Percentiles rank a stretch among this genome's conserved stretches.
Conservation (phyloP, 1,140 invertebrate genomes). For the Archivesica marissinica region DNA sequence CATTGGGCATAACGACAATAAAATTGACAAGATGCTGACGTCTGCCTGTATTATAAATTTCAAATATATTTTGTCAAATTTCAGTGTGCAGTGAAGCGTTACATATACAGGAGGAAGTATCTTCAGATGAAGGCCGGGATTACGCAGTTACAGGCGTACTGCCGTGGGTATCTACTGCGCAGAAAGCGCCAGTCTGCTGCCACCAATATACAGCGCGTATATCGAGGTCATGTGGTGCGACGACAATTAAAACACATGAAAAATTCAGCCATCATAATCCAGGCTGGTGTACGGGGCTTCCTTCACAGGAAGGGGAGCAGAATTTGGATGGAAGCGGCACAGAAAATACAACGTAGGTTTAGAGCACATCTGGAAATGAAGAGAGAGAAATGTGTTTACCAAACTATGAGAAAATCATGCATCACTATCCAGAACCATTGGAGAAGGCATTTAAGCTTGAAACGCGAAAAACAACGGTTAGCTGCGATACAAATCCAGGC, state of each 20-base stretch:
- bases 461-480: conserved; percentile 35
- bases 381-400: not conserved
- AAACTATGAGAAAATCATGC: conserved; percentile 19
- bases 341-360: conserved; percentile 59
- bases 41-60: no score
- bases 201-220: conserved; percentile 65
- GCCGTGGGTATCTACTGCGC: conserved; percentile 49
- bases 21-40: no score
- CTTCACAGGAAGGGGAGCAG: not conserved
- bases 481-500: conserved; percentile 72
- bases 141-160: conserved; percentile 52
- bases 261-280: conserved; percentile 47
- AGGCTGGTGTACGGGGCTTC: conserved; percentile 42
- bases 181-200: conserved; percentile 29
- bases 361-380: conserved; percentile 49
- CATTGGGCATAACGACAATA: no score
- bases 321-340: conserved; percentile 15
- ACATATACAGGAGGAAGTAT: conserved; percentile 22
- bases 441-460: conserved; percentile 6
- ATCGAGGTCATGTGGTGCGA: conserved; percentile 23
- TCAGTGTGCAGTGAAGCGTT: conserved; percentile 30
- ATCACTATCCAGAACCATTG: conserved; percentile 49
- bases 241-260: not conserved
- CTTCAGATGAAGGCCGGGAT: conserved; percentile 29
- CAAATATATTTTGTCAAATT: no score